A percentile compares a stretch with the other conserved stretches of the same genome.
Conservation (phyloP, 2,113 vertebrate genomes). For the Greenwoodochromis staneri region DNA sequence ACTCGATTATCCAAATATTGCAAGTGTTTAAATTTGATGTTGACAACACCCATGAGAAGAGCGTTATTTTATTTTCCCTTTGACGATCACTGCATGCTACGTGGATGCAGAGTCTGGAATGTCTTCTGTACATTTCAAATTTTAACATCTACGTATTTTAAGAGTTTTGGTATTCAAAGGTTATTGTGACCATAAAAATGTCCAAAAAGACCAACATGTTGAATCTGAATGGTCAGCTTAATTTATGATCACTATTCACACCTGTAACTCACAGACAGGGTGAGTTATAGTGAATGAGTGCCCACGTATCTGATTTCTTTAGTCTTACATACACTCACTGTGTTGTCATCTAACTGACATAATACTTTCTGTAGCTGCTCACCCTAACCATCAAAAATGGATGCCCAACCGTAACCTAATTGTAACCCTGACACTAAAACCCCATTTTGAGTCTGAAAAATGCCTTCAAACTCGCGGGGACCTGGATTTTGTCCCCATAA, state of each 20-base stretch:
- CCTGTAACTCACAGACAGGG: neutral
- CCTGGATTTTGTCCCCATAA: neutral
- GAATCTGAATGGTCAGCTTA: neutral
- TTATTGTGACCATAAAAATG: neutral
- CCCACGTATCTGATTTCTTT: rapidly evolving
- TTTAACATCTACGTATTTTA: neutral
- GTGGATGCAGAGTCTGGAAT: rapidly evolving
- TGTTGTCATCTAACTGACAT: neutral
- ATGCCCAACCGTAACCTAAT: rapidly evolving
- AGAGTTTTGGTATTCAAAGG: neutral
- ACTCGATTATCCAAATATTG: neutral
- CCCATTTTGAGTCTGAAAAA: neutral
- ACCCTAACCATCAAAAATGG: neutral
- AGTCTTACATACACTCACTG: neutral
- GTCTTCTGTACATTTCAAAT: neutral
- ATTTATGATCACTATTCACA: neutral
- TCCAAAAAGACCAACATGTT: neutral
- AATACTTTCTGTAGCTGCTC: neutral
- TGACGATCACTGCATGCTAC: neutral
- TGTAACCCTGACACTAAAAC: neutral
- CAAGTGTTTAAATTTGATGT: neutral
- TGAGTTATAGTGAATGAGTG: neutral
- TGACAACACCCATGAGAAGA: rapidly evolving
- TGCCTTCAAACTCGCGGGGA: rapidly evolving
- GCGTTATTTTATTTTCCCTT: neutral